phyloP scores from a whole-genome alignment of 2,797 vertebrate genomes.

The Chanos chanos region DNA sequence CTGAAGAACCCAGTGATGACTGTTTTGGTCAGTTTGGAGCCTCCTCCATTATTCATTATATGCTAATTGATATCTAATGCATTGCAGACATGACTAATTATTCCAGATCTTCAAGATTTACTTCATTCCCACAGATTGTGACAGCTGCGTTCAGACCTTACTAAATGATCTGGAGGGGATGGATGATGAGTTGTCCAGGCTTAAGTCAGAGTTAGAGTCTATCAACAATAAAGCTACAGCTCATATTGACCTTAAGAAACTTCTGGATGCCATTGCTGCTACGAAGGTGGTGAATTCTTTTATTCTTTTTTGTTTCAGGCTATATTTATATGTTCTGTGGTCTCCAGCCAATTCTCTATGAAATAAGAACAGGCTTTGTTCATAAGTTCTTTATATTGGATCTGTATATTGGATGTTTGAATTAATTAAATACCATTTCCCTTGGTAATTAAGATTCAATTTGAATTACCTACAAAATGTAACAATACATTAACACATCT shows the following conservation, averaged over 20 bases:
- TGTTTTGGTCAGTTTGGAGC: conserved; percentile 68
- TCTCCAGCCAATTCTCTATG: too few relatives aligned
- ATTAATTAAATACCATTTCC: too few relatives aligned
- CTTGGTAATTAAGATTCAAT: too few relatives aligned
- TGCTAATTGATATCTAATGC: background rate
- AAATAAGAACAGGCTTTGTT: too few relatives aligned
- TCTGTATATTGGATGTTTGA: too few relatives aligned
- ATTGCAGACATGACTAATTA: background rate
- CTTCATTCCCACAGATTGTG: conserved; percentile 70
- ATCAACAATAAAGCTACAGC: conserved; percentile 38
- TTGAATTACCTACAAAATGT: too few relatives aligned
- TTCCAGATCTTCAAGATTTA: background rate
- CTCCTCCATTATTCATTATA: background rate
- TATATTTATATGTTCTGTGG: too few relatives aligned
- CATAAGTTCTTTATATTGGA: too few relatives aligned
- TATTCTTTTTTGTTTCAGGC: too few relatives aligned
- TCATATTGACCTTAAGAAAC: conserved; percentile 57
- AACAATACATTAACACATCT: too few relatives aligned
- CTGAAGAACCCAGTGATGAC: conserved; percentile 64
- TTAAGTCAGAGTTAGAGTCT: conserved; percentile 68
- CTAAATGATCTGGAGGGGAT: conserved; percentile 67
- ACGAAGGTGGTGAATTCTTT: conserved; percentile 68
- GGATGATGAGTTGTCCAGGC: conserved; percentile 55
- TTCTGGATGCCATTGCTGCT: conserved; percentile 66
- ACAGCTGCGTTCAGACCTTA: conserved; percentile 72